Conservation (phyloP, 2,113 vertebrate species). For the Pteronura brasiliensis region DNA sequence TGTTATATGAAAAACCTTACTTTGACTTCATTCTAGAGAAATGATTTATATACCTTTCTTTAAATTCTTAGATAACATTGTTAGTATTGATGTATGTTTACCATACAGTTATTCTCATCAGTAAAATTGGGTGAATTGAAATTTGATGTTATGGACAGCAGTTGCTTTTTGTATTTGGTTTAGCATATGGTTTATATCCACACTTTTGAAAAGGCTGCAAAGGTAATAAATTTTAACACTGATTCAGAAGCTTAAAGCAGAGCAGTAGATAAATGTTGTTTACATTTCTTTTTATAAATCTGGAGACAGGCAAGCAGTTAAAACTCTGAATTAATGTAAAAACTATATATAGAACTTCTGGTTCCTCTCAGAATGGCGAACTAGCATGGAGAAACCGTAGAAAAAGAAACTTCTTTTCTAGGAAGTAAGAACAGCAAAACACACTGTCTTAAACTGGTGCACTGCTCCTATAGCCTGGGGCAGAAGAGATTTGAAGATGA, state of each 20-base stretch:
- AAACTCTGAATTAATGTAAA: conserved; percentile 29
- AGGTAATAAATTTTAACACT: conserved; percentile 35
- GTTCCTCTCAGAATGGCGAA: conserved; percentile 36
- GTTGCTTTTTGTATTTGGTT: conserved; percentile 16
- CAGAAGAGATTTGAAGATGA: not conserved
- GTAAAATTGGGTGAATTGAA: not conserved
- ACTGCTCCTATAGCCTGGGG: not conserved
- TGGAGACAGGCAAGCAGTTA: not conserved
- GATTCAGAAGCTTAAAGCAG: not conserved
- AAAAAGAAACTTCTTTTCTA: not conserved
- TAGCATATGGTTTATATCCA: conserved; percentile 1
- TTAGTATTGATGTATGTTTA: not conserved
- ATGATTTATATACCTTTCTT: not conserved
- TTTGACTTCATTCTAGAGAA: conserved; percentile 6
- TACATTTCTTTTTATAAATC: not conserved
- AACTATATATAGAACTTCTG: conserved; percentile 5
- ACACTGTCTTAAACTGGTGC: not conserved
- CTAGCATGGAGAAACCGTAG: not conserved
- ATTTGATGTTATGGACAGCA: not conserved
- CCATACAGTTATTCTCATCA: not conserved
- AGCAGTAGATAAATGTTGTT: not conserved
- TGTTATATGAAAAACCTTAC: not conserved
- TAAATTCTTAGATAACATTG: not conserved
- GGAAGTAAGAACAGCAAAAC: not conserved
- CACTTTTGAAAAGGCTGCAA: not conserved